phyloP scores from a whole-genome alignment of 2,797 vertebrate species.

The Sandelia bainsii region DNA sequence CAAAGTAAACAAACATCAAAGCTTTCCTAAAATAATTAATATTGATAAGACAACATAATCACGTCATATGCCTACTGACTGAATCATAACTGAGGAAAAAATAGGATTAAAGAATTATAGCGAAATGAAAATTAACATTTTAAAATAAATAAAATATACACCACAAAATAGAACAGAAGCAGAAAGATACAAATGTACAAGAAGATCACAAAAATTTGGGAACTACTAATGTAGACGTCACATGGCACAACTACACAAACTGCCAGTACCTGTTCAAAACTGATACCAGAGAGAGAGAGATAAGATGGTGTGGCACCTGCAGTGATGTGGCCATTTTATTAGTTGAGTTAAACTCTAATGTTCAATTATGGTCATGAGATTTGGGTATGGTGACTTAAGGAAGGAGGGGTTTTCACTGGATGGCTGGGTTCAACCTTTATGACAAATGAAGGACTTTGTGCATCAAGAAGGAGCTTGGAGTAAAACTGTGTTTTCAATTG shows the following conservation, averaged over 20 bases:
- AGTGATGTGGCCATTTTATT: neutral
- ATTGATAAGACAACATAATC: constrained; percentile 58
- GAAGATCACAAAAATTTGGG: constrained; percentile 2
- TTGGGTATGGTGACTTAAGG: too few relatives aligned
- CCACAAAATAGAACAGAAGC: constrained; percentile 3
- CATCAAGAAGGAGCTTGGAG: neutral
- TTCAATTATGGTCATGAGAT: neutral
- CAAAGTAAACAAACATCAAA: constrained; percentile 63
- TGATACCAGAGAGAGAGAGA: neutral
- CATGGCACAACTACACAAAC: neutral
- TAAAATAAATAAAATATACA: constrained; percentile 27
- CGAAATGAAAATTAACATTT: constrained; percentile 26
- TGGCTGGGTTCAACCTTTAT: neutral
- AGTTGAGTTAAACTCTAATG: too few relatives aligned
- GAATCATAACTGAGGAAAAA: constrained; percentile 32
- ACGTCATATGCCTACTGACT: constrained; percentile 39
- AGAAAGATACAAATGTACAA: neutral
- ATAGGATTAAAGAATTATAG: constrained; percentile 56
- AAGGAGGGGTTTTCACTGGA: too few relatives aligned
- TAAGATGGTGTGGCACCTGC: neutral
- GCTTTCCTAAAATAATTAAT: constrained; percentile 53
- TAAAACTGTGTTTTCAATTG: neutral
- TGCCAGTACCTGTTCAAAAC: neutral
- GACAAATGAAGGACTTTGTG: constrained; percentile 8
- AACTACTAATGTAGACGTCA: neutral